phyloP scores from a whole-genome alignment of 2,113 vertebrate genomes.

The Rhea americana region DNA sequence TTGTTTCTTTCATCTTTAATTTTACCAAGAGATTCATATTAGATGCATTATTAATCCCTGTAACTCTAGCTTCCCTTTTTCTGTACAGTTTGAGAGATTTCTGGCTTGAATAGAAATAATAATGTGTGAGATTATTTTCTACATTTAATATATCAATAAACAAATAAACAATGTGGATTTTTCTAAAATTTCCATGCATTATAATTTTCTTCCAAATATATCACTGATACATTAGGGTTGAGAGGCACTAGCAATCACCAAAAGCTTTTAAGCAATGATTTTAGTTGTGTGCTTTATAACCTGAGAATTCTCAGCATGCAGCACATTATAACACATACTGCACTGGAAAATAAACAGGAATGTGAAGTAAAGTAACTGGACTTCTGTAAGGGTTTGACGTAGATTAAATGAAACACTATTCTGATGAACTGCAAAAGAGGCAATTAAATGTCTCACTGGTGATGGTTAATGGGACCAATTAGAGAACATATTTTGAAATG shows the following conservation, averaged over 20 bases:
- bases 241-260: not conserved
- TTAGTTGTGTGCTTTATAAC: slow-evolving; percentile 6
- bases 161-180: slow-evolving; percentile 12
- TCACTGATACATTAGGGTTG: slow-evolving; percentile 15
- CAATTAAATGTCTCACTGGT: slow-evolving; percentile 56
- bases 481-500: slow-evolving; percentile 33
- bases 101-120: slow-evolving; percentile 15
- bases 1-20: slow-evolving; percentile 56
- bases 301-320: slow-evolving; percentile 47
- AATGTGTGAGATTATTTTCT: slow-evolving; percentile 38
- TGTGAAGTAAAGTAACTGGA: slow-evolving; percentile 10
- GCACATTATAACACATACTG: not conserved
- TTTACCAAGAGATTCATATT: slow-evolving; percentile 51
- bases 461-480: slow-evolving; percentile 43
- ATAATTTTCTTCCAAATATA: slow-evolving; percentile 47
- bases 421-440: slow-evolving; percentile 40
- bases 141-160: slow-evolving; percentile 14
- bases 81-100: not conserved
- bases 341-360: slow-evolving; percentile 51
- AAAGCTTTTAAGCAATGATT: slow-evolving; percentile 42
- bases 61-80: not conserved
- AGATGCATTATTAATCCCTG: slow-evolving; percentile 44
- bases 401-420: slow-evolving; percentile 45
- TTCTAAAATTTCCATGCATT: slow-evolving; percentile 27
- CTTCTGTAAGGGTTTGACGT: slow-evolving; percentile 3